These are phyloP conservation scores for Terrapene triunguis DNA, from an alignment of 2,113 vertebrate species.

Conservation along the genomic window DNA sequence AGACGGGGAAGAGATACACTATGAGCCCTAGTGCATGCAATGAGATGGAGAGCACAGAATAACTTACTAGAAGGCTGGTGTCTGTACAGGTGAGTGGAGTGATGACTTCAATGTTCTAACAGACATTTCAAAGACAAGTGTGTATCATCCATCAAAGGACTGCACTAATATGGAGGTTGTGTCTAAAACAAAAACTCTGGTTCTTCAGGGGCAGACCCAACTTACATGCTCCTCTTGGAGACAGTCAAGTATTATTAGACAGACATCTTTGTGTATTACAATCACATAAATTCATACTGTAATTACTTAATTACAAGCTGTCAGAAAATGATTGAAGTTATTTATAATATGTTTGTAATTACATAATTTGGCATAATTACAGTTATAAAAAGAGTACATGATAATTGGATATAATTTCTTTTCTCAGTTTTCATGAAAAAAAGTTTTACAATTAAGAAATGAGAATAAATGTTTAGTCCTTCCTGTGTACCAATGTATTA, in stretches of 20 bases:
- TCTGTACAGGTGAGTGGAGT: background rate
- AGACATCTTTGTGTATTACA: slow-evolving; percentile 14
- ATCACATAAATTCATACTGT: slow-evolving; percentile 36
- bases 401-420: slow-evolving; percentile 40
- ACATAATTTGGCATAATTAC: slow-evolving; percentile 58
- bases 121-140: background rate
- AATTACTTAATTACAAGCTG: slow-evolving; percentile 62
- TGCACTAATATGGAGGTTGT: background rate
- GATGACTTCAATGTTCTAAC: background rate
- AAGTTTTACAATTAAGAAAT: slow-evolving; percentile 13
- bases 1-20: no score
- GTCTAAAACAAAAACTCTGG: background rate
- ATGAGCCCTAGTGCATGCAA: no score
- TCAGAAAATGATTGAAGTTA: slow-evolving; percentile 56
- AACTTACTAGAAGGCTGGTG: background rate
- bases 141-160: background rate
- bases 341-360: slow-evolving; percentile 61
- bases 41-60: background rate
- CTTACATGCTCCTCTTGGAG: background rate
- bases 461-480: slow-evolving; percentile 5
- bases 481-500: background rate
- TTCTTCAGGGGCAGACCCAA: background rate
- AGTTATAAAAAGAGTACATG: slow-evolving; percentile 38
- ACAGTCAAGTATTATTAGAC: background rate
- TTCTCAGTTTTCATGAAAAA: slow-evolving; percentile 49